phyloP scores from a whole-genome alignment of 2,888 invertebrate genomes.

The Eumerus sabulonum region DNA sequence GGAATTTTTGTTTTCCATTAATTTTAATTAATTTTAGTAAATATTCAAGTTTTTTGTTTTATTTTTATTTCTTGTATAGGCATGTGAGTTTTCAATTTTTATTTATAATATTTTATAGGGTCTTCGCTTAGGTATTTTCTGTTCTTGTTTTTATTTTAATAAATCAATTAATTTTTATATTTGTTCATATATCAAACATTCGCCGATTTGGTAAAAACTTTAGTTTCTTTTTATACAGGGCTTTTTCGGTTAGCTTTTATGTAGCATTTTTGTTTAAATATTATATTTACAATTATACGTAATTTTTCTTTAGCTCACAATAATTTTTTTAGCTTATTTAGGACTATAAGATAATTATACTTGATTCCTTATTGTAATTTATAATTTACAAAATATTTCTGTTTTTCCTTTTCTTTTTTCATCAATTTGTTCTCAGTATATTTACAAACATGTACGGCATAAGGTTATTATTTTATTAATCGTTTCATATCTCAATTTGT shows the following conservation, averaged over 20 bases:
- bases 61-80: too few species aligned
- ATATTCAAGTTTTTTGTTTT: constrained; percentile 55
- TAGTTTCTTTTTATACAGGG: constrained; percentile 47
- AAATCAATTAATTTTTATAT: constrained; percentile 31
- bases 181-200: constrained; percentile 36
- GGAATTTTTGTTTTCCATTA: constrained; percentile 19
- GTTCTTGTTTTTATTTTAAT: constrained; percentile 41
- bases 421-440: constrained; percentile 46
- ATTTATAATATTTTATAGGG: not conserved
- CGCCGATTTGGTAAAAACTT: constrained; percentile 53
- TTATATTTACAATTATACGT: constrained; percentile 51
- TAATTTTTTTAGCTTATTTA: constrained; percentile 9
- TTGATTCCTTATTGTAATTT: constrained; percentile 4
- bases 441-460: constrained; percentile 54
- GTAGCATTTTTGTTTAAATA: constrained; percentile 18
- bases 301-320: too few species aligned
- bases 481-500: too few species aligned
- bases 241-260: constrained; percentile 27
- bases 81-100: constrained; percentile 52
- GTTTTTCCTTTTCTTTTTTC: constrained; percentile 20
- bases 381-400: constrained; percentile 46
- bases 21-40: constrained; percentile 46
- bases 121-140: too few species aligned
- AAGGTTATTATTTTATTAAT: constrained; percentile 19
- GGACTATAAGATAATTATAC: too few species aligned